Conservation (phyloP, 2,888 invertebrate genomes). For the Aporophyla nigra region DNA sequence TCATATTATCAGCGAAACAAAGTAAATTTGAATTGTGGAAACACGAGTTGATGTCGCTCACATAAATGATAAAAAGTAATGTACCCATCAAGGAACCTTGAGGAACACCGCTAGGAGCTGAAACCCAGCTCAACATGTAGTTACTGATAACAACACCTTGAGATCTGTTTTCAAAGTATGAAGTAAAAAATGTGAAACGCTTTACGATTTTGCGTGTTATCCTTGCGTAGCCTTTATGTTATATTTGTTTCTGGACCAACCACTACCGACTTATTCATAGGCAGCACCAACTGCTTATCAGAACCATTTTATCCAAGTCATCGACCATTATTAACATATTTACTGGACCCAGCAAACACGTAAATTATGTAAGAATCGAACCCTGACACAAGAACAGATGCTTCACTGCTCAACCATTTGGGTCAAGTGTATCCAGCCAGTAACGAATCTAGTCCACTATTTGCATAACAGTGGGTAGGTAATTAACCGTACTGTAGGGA, state of each 20-base stretch:
- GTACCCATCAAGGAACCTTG: too few relatives aligned
- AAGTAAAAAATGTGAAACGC: too few relatives aligned
- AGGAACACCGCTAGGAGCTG: too few relatives aligned
- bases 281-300: not conserved
- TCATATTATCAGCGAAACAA: too few relatives aligned
- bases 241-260: not conserved
- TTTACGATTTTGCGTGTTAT: too few relatives aligned
- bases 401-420: conserved; percentile 14
- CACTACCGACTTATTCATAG: not conserved
- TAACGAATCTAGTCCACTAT: conserved; percentile 43
- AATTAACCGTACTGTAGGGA: conserved; percentile 43
- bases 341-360: conserved; percentile 19
- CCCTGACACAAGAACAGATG: conserved; percentile 35
- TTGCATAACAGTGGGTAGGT: conserved; percentile 43
- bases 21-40: too few relatives aligned
- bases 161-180: too few relatives aligned
- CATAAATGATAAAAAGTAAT: too few relatives aligned
- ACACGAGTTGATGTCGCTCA: too few relatives aligned
- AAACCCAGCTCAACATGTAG: too few relatives aligned
- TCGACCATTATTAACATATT: conserved; percentile 22
- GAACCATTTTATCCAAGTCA: not conserved
- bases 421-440: conserved; percentile 47
- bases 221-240: too few relatives aligned
- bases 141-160: too few relatives aligned
- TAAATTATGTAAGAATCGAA: conserved; percentile 44